A percentile compares a stretch with the other conserved stretches of the same genome.
phyloP scores from a whole-genome alignment of 2,113 vertebrate genomes.

The Helogale parvula region DNA sequence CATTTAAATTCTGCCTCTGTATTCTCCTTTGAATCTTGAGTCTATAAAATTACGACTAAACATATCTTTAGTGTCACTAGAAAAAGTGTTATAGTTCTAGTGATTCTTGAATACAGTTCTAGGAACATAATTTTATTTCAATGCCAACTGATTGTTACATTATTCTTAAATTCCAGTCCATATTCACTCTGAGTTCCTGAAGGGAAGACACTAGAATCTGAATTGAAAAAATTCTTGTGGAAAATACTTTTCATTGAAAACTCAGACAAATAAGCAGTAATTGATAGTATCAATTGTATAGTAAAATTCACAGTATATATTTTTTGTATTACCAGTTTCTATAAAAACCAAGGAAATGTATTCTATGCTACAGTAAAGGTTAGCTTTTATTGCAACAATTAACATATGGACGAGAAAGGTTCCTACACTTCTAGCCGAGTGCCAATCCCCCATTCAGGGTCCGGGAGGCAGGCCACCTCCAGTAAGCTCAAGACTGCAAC shows the following conservation, averaged over 20 bases:
- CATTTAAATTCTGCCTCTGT: slow-evolving; percentile 5
- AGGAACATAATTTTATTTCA: slow-evolving; percentile 37
- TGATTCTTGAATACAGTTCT: slow-evolving; percentile 42
- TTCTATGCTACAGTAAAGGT: not conserved
- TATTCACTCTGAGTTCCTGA: not conserved
- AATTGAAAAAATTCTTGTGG: not conserved
- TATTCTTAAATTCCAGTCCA: slow-evolving; percentile 6
- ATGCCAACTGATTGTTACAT: slow-evolving; percentile 18
- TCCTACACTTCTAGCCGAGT: not conserved
- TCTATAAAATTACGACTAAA: not conserved
- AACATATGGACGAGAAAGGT: not conserved
- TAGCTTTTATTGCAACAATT: not conserved
- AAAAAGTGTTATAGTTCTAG: not conserved
- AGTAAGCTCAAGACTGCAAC: not conserved
- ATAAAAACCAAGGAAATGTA: not conserved
- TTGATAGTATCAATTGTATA: not conserved
- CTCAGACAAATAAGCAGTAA: not conserved
- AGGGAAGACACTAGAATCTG: not conserved
- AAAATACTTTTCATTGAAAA: slow-evolving; percentile 36
- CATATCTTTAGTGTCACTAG: not conserved
- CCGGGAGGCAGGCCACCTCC: not conserved
- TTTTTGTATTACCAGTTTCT: not conserved
- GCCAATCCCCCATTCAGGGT: not conserved
- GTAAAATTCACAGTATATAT: not conserved
- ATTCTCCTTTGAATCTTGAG: not conserved